Base-by-base conservation (phyloP, 2,113 vertebrate genomes). In the Malurus elegans region DNA sequence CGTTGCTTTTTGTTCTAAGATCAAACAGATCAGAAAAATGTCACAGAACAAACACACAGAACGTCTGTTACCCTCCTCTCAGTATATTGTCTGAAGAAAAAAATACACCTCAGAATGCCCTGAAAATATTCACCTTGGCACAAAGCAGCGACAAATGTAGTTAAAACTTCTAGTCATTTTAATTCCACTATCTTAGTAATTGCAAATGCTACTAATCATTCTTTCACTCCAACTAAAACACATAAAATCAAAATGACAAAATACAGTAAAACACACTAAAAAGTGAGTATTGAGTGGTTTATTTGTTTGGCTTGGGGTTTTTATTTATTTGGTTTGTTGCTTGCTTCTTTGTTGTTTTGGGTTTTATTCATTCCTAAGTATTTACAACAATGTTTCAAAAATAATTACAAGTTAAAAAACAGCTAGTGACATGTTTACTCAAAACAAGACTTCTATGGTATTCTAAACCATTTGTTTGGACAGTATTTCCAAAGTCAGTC, bases 1-100 rank as follows among this genome's bases (percentile, higher is more conserved):
- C 99, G 98, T 47, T 99, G 99, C 86, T 99, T 99, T 97, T 99
- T 99, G 98, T 99, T 99, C 99, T 99, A 94, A 67, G 24, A 83
- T 21, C 40, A 79, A 88, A 45, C 12, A 94, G 20, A 72, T 36
- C 38, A 87, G 36, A 88, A 58, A 34, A 90, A 24, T 5, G 18
- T 31, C 69, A 78, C 11, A 91, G 18, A 2, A 29, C 25, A 79
- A 69, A 86, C 11, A 66, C 13, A 83, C 0, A 78, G 50, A 91
- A 87, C 9, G 36, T 45, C 12, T 76, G 14, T 18, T 19, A 75
- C 10, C 15, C 12, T 21, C 18, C 15, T 28, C 34, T 45, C 29
- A 53, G 11, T 42, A 66, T 12, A 64, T 44, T 26, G 28, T 5
- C 23, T 48, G 57, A n/a, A 70, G 45, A 1, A 60, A 66, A 66